Base-by-base conservation (phyloP, 2,797 vertebrate genomes). In the Thaleichthys pacificus region DNA sequence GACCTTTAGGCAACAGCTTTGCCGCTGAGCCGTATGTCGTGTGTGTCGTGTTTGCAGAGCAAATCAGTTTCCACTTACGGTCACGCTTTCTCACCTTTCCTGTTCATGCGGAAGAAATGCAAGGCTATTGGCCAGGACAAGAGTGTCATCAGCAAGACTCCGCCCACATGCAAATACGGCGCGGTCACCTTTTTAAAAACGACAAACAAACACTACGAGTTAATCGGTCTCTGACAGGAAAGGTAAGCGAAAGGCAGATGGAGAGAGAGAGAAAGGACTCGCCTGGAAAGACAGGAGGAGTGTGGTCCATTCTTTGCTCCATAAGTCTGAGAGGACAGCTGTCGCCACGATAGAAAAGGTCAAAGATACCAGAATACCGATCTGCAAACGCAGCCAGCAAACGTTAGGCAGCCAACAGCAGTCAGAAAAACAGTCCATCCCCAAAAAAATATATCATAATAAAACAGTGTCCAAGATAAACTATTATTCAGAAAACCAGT, bases 281-380 rank as follows among this genome's bases (percentile, higher is more conserved):
- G 97, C 97, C 95, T 97, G 93, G 79, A 98, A 91, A 0, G 96
- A 98, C 7, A 97, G 89, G 0, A 91, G 88, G 1, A 94, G 75
- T 0, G 94, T 95, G 47, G 73, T 92, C 96, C 93, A 96, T 21
- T 94, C 94, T 66, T 93, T 89, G 0, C 69, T 81, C 96, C 96
- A 97, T 56, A 94, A 82, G n/a, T 90, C 66, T 0, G 87, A 93
- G 35, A 98, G 60, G 54, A 93, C 15, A 0, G 79, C 77, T 0
- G 94, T 86, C 32, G 89, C 91, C 0, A 77, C 68, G 0, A 91
- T 1, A 12, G 92, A 90, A 76, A 94, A 83, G 0, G 4, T 5
- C 69, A 95, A 75, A 1, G 91, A 89, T 22, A 96, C 28, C 62
- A 93, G 61, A 75, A 93, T 89, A 69, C 93, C 90, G 1, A 94